Conservation (phyloP, 2,797 vertebrate genomes). For the Lagodon rhomboides region DNA sequence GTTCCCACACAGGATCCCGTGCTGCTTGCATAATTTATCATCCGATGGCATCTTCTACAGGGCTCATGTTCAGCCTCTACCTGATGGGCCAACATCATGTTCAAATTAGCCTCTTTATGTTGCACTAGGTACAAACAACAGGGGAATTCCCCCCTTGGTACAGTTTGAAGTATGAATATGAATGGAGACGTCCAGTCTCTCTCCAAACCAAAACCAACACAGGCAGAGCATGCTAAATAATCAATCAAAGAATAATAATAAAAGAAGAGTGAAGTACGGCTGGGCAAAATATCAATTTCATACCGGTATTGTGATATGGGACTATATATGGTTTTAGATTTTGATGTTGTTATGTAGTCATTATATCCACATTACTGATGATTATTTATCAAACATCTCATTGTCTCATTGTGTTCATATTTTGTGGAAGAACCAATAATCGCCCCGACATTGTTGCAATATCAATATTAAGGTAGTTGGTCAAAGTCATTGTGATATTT, state of each 20-base stretch:
- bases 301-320: too few species aligned
- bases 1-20: conserved; percentile 50
- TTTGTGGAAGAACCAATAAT: too few species aligned
- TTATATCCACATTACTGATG: too few species aligned
- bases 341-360: too few species aligned
- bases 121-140: conserved; percentile 41
- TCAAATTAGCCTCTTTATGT: conserved; percentile 71
- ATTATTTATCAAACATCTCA: too few species aligned
- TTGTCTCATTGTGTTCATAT: too few species aligned
- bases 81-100: conserved; percentile 65
- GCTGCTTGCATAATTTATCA: conserved; percentile 69
- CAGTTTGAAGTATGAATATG: conserved; percentile 27
- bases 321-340: too few species aligned
- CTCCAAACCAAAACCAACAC: neutral
- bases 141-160: conserved; percentile 25
- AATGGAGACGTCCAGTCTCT: neutral
- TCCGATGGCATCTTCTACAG: conserved; percentile 53
- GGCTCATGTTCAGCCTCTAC: conserved; percentile 51
- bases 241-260: too few species aligned
- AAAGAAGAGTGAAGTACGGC: neutral
- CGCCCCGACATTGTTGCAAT: too few species aligned
- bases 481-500: too few species aligned
- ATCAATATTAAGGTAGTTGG: too few species aligned
- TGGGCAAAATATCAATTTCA: neutral
- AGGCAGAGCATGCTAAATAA: neutral